These are phyloP conservation scores for Euthynnus affinis DNA, from an alignment of 2,797 vertebrate genomes.

Conservation along the genomic window DNA sequence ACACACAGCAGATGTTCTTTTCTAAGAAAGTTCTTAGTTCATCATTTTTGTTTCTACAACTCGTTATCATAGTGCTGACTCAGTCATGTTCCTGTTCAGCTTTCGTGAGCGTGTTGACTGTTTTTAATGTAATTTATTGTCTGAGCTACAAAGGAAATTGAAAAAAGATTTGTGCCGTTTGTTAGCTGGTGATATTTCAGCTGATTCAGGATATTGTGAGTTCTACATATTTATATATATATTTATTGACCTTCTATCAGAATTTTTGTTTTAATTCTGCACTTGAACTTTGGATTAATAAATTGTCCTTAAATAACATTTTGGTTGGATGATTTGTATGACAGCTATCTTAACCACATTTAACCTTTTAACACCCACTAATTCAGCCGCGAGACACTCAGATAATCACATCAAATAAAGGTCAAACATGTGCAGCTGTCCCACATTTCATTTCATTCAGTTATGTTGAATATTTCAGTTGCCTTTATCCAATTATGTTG, in stretches of 20 bases:
- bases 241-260: conserved; percentile 5
- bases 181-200: conserved; percentile 3
- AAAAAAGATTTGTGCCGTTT: neutral
- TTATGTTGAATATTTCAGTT: too few relatives aligned
- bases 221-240: neutral
- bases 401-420: neutral
- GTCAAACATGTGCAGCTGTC: neutral
- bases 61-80: neutral
- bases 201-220: neutral
- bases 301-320: conserved; percentile 28
- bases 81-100: conserved; percentile 25
- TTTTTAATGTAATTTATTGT: conserved; percentile 2
- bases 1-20: neutral
- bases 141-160: neutral
- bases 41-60: conserved; percentile 23
- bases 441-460: too few relatives aligned
- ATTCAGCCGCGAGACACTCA: too few relatives aligned
- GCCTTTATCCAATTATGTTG: too few relatives aligned
- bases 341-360: conserved; percentile 5
- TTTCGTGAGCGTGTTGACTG: neutral
- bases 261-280: conserved; percentile 11
- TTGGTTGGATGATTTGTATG: conserved; percentile 4
- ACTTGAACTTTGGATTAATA: conserved; percentile 28
- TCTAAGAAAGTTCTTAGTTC: conserved; percentile 22
- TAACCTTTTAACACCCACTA: conserved; percentile 38